These are phyloP conservation scores for Doryteuthis pealeii DNA, from an alignment of 1,140 invertebrate genomes.

Conservation along the genomic window DNA sequence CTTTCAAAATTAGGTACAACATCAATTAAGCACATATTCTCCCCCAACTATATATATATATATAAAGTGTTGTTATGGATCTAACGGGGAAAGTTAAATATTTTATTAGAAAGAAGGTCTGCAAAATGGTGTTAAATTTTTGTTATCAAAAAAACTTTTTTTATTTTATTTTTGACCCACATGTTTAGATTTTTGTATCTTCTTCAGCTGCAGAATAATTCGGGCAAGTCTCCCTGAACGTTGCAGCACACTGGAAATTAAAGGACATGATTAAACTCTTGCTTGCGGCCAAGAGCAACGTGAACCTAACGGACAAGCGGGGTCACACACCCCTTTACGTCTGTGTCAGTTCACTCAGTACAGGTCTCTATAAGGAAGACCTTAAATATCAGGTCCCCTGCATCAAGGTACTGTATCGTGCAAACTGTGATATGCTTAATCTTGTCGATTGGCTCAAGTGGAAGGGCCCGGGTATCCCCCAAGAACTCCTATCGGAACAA, in stretches of 20 bases:
- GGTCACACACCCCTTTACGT: conserved; percentile 57
- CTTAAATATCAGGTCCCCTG: conserved; percentile 55
- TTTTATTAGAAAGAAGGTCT: too few relatives aligned
- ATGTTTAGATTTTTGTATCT: too few relatives aligned
- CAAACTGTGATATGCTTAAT: conserved; percentile 59
- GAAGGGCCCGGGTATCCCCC: conserved; percentile 57
- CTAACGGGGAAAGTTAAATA: too few relatives aligned
- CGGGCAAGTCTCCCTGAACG: conserved; percentile 55
- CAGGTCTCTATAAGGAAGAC: conserved; percentile 57
- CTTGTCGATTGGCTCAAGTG: conserved; percentile 56
- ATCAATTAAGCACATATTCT: too few relatives aligned
- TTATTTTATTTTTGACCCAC: too few relatives aligned
- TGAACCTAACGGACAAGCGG: conserved; percentile 50
- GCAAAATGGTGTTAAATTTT: too few relatives aligned
- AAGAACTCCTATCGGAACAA: conserved; percentile 44
- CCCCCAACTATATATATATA: too few relatives aligned
- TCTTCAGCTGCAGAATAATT: too few relatives aligned
- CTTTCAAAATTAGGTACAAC: too few relatives aligned
- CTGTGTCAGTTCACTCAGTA: conserved; percentile 56
- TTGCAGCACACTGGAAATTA: conserved; percentile 58
- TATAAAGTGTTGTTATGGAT: too few relatives aligned
- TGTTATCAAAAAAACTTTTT: too few relatives aligned
- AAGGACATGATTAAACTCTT: conserved; percentile 53
- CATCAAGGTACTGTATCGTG: conserved; percentile 49
- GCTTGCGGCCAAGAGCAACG: conserved; percentile 44